Evolutionary conservation across 2,113 vertebrate genomes (phyloP).

Genomic region (Setophaga petechia): DNA sequence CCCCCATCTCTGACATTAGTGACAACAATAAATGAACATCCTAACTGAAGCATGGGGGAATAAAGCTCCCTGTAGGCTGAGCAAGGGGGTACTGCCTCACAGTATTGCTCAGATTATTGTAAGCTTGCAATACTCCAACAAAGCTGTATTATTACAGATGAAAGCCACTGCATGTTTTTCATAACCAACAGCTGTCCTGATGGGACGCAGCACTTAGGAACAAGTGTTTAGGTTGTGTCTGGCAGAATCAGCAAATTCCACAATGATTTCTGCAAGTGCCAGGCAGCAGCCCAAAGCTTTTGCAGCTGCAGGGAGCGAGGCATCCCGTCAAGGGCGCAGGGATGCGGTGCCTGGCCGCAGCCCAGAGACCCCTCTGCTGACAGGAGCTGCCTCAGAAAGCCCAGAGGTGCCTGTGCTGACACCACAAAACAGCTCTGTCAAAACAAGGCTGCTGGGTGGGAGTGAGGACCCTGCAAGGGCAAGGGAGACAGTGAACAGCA

Average conservation of each 20-base stretch:
- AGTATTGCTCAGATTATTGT: neutral
- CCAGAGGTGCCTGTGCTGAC: neutral
- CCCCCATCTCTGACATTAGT: neutral
- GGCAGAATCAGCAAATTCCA: slow-evolving; percentile 58
- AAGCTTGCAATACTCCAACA: neutral
- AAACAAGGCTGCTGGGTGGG: neutral
- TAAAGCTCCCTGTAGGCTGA: neutral
- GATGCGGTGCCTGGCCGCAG: neutral
- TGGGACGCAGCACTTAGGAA: neutral
- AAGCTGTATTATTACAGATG: neutral
- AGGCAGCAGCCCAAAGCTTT: slow-evolving; percentile 17
- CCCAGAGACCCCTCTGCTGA: neutral
- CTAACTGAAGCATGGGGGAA: neutral
- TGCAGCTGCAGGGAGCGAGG: neutral
- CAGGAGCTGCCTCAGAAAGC: neutral
- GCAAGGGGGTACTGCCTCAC: neutral
- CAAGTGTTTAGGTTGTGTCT: slow-evolving; percentile 18
- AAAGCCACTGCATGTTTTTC: neutral
- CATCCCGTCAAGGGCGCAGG: accelerated
- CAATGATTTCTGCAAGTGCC: slow-evolving; percentile 20
- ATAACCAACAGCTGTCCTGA: slow-evolving; percentile 38
- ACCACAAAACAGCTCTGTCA: neutral
- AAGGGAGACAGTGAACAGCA: neutral
- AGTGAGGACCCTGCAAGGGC: neutral
- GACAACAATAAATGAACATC: neutral